Percentiles rank a stretch among this genome's conserved stretches.
Conservation (phyloP, 2,113 vertebrate species). For the Heterotis niloticus region DNA sequence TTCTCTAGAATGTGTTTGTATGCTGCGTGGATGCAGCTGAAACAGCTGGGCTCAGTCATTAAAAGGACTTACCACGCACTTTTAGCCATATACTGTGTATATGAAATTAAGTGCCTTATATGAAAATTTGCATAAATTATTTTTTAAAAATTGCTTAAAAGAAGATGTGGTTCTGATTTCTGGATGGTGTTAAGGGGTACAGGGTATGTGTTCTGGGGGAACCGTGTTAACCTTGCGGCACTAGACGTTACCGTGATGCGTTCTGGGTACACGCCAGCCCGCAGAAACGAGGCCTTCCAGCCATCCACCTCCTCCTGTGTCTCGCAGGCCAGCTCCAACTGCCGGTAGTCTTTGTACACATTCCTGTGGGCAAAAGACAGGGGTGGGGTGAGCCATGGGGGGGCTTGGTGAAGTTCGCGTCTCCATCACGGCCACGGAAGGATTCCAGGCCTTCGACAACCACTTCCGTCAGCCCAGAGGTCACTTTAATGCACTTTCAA, state of each 20-base stretch:
- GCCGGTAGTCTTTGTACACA: constrained; percentile 97
- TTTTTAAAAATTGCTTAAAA: no score
- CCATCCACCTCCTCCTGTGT: constrained; percentile 96
- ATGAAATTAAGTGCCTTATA: no score
- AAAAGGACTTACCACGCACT: no score
- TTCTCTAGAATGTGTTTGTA: no score
- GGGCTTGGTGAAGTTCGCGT: no score
- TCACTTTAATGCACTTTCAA: neutral
- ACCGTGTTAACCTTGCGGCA: neutral
- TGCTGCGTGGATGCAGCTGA: no score
- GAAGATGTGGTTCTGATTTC: neutral
- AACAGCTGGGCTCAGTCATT: no score
- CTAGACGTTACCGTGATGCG: constrained; percentile 74
- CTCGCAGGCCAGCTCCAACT: constrained; percentile 97
- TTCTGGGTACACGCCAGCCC: constrained; percentile 95
- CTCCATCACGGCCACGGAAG: no score
- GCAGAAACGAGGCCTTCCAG: constrained; percentile 96
- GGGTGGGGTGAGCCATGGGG: neutral
- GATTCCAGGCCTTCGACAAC: no score
- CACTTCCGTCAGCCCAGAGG: neutral
- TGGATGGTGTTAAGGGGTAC: neutral
- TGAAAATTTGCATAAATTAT: no score
- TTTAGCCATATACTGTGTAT: no score
- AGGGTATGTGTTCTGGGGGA: neutral
- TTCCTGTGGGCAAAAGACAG: constrained; percentile 66